Evolutionary conservation across 37 sponge, comb jelly and placozoan species (phyloP).

Genomic region (Hexactinellida sp.): DNA sequence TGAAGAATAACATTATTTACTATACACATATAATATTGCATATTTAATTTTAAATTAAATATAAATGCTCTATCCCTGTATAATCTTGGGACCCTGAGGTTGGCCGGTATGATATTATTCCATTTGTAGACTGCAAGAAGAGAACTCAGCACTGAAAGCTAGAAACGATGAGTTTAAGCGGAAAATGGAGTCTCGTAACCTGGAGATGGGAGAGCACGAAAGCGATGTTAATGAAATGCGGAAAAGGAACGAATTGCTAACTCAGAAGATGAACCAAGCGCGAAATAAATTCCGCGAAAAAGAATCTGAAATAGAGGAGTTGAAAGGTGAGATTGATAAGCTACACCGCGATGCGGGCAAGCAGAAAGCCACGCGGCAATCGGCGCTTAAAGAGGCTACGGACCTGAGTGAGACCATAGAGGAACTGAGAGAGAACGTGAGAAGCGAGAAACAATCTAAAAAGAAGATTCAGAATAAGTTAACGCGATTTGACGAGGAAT

Average conservation of each 20-base stretch:
- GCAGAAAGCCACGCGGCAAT: background rate
- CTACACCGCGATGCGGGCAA: background rate
- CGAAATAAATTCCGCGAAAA: slow-evolving; percentile 4
- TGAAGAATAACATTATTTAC: too few relatives aligned
- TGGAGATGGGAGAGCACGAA: background rate
- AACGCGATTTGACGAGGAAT: background rate
- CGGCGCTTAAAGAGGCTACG: background rate
- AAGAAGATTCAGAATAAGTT: background rate
- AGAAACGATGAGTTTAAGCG: background rate
- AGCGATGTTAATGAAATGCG: background rate
- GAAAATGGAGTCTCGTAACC: background rate
- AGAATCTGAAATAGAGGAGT: background rate
- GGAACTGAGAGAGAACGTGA: background rate
- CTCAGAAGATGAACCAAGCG: background rate
- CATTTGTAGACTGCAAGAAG: background rate
- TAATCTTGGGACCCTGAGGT: too few relatives aligned
- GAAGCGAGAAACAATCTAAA: slow-evolving; percentile 10
- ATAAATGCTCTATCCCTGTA: too few relatives aligned
- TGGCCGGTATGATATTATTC: background rate
- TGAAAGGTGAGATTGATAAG: background rate
- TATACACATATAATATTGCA: too few relatives aligned
- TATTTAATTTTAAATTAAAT: too few relatives aligned
- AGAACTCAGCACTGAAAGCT: background rate
- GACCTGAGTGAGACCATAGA: background rate
- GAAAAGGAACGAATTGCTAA: background rate